phyloP scores from a whole-genome alignment of 2,888 invertebrate species.

The Xanthia icteritia region DNA sequence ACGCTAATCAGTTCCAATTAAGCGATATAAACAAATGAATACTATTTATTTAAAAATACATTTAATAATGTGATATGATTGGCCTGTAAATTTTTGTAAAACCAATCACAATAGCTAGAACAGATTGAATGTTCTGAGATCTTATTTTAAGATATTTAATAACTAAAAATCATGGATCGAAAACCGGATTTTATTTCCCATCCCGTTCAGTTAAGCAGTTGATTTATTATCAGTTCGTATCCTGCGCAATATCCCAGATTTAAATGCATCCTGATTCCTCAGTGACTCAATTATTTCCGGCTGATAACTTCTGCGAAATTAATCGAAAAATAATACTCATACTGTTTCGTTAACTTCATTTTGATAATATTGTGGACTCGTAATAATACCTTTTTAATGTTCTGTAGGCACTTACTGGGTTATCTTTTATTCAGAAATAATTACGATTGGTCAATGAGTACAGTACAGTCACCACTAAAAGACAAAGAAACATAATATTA shows the following conservation, averaged over 20 bases:
- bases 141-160: not conserved
- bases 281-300: slow-evolving; percentile 45
- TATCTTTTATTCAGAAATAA: slow-evolving; percentile 9
- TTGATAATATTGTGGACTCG: slow-evolving; percentile 26
- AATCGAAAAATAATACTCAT: slow-evolving; percentile 40
- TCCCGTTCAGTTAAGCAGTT: slow-evolving; percentile 11
- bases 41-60: not conserved
- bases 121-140: not conserved
- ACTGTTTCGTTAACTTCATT: slow-evolving; percentile 34
- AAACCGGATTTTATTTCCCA: slow-evolving; percentile 28
- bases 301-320: slow-evolving; percentile 35
- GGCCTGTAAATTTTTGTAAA: no score
- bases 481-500: not conserved
- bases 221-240: slow-evolving; percentile 36
- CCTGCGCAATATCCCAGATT: slow-evolving; percentile 19
- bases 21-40: no score
- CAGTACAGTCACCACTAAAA: slow-evolving; percentile 3
- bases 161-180: not conserved
- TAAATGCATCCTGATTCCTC: slow-evolving; percentile 32
- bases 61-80: not conserved
- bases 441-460: slow-evolving; percentile 1
- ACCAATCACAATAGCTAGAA: not conserved
- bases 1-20: slow-evolving; percentile 70
- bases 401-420: not conserved
- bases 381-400: slow-evolving; percentile 33